These are phyloP conservation scores for Sinocyclocheilus grahami DNA, from an alignment of 2,113 vertebrate genomes.

Conservation along the genomic window DNA sequence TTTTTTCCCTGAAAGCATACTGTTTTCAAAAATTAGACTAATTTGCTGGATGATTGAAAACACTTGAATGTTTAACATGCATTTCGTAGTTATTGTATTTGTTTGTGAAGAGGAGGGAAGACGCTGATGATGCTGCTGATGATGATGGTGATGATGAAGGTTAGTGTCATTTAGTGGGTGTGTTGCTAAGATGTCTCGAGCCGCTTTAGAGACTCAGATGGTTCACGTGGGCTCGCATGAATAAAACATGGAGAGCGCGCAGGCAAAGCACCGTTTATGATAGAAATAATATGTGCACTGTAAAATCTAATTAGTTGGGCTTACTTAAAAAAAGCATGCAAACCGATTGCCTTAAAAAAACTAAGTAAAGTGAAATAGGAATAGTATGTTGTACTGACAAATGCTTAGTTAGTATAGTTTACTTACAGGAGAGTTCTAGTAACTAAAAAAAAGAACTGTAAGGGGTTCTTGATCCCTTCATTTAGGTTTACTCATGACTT, in stretches of 20 bases:
- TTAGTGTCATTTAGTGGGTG: background rate
- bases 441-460: too few species aligned
- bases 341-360: too few species aligned
- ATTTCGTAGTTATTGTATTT: too few species aligned
- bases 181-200: slow-evolving; percentile 2
- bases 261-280: background rate
- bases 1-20: background rate
- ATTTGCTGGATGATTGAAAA: background rate
- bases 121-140: background rate
- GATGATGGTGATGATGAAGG: background rate
- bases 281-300: too few species aligned
- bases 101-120: background rate
- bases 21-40: background rate
- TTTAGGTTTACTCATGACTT: too few species aligned
- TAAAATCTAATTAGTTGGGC: too few species aligned
- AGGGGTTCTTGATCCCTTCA: too few species aligned
- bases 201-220: slow-evolving; percentile 2
- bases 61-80: background rate
- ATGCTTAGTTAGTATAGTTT: too few species aligned
- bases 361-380: too few species aligned
- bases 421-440: too few species aligned
- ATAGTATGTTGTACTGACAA: too few species aligned
- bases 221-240: background rate
- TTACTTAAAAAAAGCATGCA: too few species aligned
- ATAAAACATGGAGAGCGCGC: background rate